Evolutionary conservation across 2,888 invertebrate species (phyloP), one percentile per base, ranked within the genome.

Genomic region (Timandra comae): DNA sequence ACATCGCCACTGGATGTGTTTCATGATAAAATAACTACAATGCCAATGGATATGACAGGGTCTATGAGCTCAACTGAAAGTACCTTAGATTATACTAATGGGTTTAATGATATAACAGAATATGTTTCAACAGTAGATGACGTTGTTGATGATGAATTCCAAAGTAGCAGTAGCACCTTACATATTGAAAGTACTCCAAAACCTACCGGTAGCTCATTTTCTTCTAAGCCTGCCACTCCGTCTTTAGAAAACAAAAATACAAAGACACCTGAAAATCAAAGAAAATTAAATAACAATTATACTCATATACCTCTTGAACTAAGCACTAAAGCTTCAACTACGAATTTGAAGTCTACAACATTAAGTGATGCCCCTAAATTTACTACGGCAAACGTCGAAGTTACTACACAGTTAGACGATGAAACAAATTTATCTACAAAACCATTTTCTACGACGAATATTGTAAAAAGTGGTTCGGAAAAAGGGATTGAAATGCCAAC

Each of bases 251-350:
- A 66, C 46, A 80, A 77, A 64, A 77, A 75, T 42, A 74, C 75
- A 3, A 84, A 82, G 54, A 74, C 72, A 2, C 70, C 76, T n/a
- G 81, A 81, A 52, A 82, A 81, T 54, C 79, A 80, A 63, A 58
- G 82, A 36, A 68, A 82, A 45, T 51, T 84, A 33, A 78, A 71
- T 39, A 75, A 66, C 33, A 78, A 79, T 33, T 77, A 64, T 41
- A 79, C 80, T 7, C 56, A 54, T 13, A 48, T 56, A 11, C 52
- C 52, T 8, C 32, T 52, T 43, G 32, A 47, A 46, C 51, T 49
- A 37, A 16, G 16, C 6, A 6, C 4, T 16, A 22, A 7, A 7
- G 4, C 4, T 22, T 22, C 22, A 22, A 22, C 22, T 9, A 22
- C 22, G 8, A 7, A 22, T 9, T 4, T 8, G 8, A 22, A 9